A percentile compares a stretch with the other conserved stretches of the same genome.
phyloP scores from a whole-genome alignment of 2,888 invertebrate genomes.

The Gibbula magus region DNA sequence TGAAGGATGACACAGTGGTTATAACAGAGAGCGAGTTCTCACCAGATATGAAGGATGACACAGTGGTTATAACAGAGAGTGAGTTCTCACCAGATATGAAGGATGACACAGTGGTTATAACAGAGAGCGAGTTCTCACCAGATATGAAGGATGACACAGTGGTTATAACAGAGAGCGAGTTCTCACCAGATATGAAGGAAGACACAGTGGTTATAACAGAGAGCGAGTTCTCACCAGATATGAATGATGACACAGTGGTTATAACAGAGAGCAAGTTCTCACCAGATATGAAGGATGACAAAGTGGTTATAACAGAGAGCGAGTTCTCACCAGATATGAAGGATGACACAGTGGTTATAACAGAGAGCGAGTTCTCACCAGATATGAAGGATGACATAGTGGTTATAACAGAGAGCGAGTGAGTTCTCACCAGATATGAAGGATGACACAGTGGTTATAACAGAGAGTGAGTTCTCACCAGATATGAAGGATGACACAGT shows the following conservation, averaged over 20 bases:
- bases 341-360: neutral
- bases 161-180: neutral
- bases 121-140: too few relatives aligned
- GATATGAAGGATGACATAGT: neutral
- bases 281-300: slow-evolving; percentile 8
- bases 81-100: too few relatives aligned
- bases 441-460: neutral
- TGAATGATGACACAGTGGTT: neutral
- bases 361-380: too few relatives aligned
- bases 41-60: slow-evolving; percentile 8
- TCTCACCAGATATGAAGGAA: too few relatives aligned
- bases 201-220: neutral
- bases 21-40: neutral
- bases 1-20: neutral
- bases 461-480: too few relatives aligned
- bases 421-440: too few relatives aligned
- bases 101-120: neutral
- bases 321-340: too few relatives aligned
- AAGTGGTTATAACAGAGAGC: neutral
- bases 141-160: neutral
- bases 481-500: neutral
- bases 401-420: neutral
- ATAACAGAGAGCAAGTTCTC: neutral
- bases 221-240: too few relatives aligned
- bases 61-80: neutral